Evolutionary conservation across 2,888 invertebrate genomes (phyloP).

Genomic region (Aromia moschata): DNA sequence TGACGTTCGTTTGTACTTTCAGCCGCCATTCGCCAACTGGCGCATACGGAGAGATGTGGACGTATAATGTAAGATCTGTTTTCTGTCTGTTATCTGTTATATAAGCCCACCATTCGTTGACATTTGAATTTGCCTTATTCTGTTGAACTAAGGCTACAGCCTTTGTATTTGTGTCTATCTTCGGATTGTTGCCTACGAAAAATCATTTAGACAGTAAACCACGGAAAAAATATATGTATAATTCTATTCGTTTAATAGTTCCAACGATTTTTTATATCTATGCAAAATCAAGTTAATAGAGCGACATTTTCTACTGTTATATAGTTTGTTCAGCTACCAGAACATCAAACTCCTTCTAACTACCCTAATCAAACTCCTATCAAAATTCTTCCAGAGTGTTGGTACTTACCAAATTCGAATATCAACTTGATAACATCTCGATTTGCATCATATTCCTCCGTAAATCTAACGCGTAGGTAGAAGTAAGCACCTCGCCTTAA

Average conservation of each 20-base stretch:
- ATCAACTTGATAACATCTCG: not conserved
- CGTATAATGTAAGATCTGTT: constrained; percentile 70
- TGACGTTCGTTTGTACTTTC: constrained; percentile 69
- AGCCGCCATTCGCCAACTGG: constrained; percentile 76
- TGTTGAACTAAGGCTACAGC: constrained; percentile 46
- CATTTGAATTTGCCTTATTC: constrained; percentile 64
- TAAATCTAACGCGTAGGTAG: not conserved
- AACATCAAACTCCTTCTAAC: no score
- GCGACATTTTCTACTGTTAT: no score
- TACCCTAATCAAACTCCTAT: no score
- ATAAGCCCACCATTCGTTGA: constrained; percentile 69
- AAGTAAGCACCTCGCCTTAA: not conserved
- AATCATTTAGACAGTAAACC: no score
- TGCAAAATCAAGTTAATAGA: no score
- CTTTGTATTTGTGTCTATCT: not conserved
- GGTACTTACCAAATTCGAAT: constrained; percentile 5
- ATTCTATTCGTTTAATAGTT: no score
- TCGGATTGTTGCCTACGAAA: not conserved
- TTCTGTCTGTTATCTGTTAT: constrained; percentile 67
- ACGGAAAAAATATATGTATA: no score
- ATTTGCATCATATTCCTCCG: not conserved
- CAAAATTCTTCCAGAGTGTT: no score
- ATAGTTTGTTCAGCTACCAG: no score
- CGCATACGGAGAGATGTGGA: constrained; percentile 71
- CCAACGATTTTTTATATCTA: no score